Percentiles rank a stretch among this genome's conserved stretches.
These are phyloP conservation scores for Cyphomyrmex costatus DNA, from an alignment of 1,140 invertebrate species.

Conservation along the genomic window DNA sequence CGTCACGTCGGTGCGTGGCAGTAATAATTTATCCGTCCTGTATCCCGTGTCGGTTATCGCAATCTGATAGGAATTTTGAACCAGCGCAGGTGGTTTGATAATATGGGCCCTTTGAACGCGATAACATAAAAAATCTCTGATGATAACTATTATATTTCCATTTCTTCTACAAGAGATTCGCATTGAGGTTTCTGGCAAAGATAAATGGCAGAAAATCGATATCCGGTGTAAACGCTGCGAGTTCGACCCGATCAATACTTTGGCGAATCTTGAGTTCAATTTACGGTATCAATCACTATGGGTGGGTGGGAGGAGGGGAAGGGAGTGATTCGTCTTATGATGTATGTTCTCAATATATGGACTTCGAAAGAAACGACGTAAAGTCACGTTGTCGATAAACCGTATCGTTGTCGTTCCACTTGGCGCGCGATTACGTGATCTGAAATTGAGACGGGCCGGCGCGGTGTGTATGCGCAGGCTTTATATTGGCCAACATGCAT, in stretches of 20 bases:
- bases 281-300: background rate
- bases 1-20: constrained; percentile 65
- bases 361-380: constrained; percentile 36
- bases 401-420: constrained; percentile 60
- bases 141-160: constrained; percentile 31
- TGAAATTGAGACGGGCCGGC: constrained; percentile 46
- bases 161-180: background rate
- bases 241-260: background rate
- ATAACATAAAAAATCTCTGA: constrained; percentile 9
- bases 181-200: background rate
- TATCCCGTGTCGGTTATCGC: constrained; percentile 70
- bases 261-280: constrained; percentile 24
- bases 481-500: constrained; percentile 37
- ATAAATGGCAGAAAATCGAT: constrained; percentile 7
- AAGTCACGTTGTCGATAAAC: constrained; percentile 58
- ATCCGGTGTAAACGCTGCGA: background rate
- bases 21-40: constrained; percentile 71
- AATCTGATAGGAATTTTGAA: constrained; percentile 67
- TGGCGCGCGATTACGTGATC: constrained; percentile 51
- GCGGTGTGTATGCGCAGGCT: constrained; percentile 1
- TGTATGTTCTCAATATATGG: background rate
- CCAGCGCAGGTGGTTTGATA: constrained; percentile 39
- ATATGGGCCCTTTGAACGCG: background rate
- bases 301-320: background rate
- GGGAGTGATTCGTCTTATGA: constrained; percentile 25